phyloP scores from a whole-genome alignment of 2,113 vertebrate genomes.

The Notiomystis cincta region DNA sequence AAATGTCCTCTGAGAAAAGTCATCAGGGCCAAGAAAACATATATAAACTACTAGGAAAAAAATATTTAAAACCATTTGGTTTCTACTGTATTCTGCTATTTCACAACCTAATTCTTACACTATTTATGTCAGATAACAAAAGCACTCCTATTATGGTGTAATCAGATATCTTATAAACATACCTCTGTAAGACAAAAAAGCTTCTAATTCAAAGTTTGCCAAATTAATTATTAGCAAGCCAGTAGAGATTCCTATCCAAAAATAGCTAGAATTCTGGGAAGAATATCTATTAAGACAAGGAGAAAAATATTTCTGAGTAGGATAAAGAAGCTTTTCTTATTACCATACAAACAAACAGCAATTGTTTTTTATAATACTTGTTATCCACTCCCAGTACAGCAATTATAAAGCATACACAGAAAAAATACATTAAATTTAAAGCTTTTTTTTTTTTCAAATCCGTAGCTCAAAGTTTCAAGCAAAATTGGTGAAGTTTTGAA shows the following conservation, averaged over 20 bases:
- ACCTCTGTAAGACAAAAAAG: conserved; percentile 78
- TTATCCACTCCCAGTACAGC: neutral
- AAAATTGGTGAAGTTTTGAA: neutral
- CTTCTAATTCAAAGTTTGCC: conserved; percentile 79
- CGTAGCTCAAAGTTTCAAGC: neutral
- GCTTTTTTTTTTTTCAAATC: neutral
- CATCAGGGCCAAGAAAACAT: neutral
- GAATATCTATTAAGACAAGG: neutral
- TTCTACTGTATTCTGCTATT: neutral
- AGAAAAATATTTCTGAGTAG: neutral
- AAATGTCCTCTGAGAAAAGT: neutral
- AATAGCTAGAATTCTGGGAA: conserved; percentile 34
- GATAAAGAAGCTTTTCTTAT: neutral
- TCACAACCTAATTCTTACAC: neutral
- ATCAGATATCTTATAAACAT: neutral
- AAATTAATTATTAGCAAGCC: conserved; percentile 81
- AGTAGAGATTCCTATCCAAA: conserved; percentile 83
- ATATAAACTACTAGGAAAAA: neutral
- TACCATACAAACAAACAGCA: neutral
- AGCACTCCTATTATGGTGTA: neutral
- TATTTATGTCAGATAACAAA: neutral
- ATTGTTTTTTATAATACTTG: neutral
- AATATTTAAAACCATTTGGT: neutral
- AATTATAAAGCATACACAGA: neutral
- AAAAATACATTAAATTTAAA: neutral